Percentiles rank a stretch among this genome's conserved stretches.
phyloP scores from a whole-genome alignment of 2,797 vertebrate species.

The Onychomys leucogaster region DNA sequence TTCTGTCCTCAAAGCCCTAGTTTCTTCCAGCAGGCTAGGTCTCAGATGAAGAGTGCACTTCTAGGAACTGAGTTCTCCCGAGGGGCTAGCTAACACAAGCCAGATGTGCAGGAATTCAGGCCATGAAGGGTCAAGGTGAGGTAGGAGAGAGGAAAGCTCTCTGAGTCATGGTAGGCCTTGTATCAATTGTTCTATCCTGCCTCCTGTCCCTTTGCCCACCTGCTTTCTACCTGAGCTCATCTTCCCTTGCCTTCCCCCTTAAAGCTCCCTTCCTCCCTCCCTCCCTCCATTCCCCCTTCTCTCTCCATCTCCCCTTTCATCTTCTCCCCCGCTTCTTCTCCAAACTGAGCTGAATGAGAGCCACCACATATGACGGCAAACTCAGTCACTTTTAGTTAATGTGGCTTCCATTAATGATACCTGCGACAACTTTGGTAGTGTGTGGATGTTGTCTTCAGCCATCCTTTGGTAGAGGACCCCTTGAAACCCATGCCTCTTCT shows the following conservation, averaged over 20 bases:
- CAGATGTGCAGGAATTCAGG: neutral
- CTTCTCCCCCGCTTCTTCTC: too few species aligned
- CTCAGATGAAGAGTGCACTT: neutral
- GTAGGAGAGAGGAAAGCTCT: neutral
- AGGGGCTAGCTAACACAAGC: neutral
- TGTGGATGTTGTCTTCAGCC: neutral
- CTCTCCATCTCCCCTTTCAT: too few species aligned
- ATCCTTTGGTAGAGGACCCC: neutral
- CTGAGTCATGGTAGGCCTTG: neutral
- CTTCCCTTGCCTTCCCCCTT: neutral
- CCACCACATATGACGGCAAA: neutral
- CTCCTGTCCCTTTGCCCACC: neutral
- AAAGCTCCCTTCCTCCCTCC: neutral
- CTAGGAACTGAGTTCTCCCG: neutral
- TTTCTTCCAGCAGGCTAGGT: neutral
- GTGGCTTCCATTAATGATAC: neutral
- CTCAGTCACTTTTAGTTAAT: neutral
- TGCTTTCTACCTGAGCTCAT: neutral
- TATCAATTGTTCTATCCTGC: neutral
- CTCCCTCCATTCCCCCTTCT: neutral
- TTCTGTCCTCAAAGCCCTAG: neutral
- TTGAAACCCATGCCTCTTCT: neutral
- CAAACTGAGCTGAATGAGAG: neutral
- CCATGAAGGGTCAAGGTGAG: neutral
- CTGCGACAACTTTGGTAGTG: neutral